Evolutionary conservation across 2,888 invertebrate species (phyloP).

Genomic region (Hedya salicella): DNA sequence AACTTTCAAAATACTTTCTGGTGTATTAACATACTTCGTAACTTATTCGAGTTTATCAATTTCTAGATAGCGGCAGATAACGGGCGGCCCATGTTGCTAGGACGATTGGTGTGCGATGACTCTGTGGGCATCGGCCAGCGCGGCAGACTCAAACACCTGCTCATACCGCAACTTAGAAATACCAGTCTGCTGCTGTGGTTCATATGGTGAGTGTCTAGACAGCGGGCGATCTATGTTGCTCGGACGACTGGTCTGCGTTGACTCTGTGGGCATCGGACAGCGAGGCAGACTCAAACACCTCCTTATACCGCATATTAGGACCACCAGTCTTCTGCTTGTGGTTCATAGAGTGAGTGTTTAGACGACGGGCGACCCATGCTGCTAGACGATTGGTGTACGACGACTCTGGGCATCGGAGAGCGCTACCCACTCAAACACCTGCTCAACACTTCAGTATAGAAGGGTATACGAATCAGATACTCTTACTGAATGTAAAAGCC

Average conservation of each 20-base stretch:
- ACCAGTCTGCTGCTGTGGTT: conserved; percentile 96
- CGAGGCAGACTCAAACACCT: conserved; percentile 89
- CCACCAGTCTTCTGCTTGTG: conserved; percentile 94
- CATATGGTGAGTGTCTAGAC: conserved; percentile 90
- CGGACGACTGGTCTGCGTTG: conserved; percentile 93
- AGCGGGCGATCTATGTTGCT: conserved; percentile 57
- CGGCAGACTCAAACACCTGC: conserved; percentile 88
- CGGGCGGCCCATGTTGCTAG: conserved; percentile 94
- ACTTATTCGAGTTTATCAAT: not conserved
- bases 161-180: conserved; percentile 91
- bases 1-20: not conserved
- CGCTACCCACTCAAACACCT: conserved; percentile 89
- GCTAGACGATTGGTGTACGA: conserved; percentile 93
- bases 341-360: conserved; percentile 92
- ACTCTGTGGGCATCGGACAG: conserved; percentile 86
- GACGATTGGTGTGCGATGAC: conserved; percentile 92
- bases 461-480: no score
- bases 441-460: no score
- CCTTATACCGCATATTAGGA: conserved; percentile 91
- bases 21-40: no score
- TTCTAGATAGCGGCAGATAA: conserved; percentile 92
- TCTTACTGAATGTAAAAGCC: no score
- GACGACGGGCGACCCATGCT: not conserved
- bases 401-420: conserved; percentile 86
- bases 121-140: conserved; percentile 86